These are phyloP conservation scores for Xenopus borealis DNA, from an alignment of 2,113 vertebrate species.

Conservation along the genomic window DNA sequence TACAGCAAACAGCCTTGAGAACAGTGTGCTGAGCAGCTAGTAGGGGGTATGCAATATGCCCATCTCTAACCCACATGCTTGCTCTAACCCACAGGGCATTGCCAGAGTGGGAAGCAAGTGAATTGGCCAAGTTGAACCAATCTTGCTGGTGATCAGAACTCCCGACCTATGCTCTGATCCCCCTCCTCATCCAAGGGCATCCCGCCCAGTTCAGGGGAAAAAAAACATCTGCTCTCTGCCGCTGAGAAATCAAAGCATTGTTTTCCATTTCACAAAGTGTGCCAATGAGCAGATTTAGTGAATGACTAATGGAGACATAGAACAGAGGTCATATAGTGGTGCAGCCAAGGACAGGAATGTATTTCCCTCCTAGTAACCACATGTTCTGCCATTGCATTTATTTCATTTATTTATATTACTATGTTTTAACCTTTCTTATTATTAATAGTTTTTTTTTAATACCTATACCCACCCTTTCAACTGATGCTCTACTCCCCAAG, in stretches of 20 bases:
- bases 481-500: no score
- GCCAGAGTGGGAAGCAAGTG: not conserved
- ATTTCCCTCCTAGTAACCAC: no score
- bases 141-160: slow-evolving; percentile 19
- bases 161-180: not conserved
- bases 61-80: slow-evolving; percentile 12
- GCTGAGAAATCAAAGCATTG: no score
- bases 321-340: no score
- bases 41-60: slow-evolving; percentile 67
- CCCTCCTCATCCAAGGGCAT: not conserved
- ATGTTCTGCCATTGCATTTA: not conserved
- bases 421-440: not conserved
- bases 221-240: not conserved
- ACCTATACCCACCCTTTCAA: not conserved
- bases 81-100: not conserved
- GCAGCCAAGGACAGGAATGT: no score
- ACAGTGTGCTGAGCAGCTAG: slow-evolving; percentile 80
- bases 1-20: slow-evolving; percentile 92
- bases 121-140: not conserved
- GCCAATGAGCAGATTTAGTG: no score
- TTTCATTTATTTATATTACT: not conserved
- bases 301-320: no score
- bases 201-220: not conserved
- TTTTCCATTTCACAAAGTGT: no score
- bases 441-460: not conserved